Conservation (phyloP, 2,888 invertebrate genomes). For the Nebria salina region DNA sequence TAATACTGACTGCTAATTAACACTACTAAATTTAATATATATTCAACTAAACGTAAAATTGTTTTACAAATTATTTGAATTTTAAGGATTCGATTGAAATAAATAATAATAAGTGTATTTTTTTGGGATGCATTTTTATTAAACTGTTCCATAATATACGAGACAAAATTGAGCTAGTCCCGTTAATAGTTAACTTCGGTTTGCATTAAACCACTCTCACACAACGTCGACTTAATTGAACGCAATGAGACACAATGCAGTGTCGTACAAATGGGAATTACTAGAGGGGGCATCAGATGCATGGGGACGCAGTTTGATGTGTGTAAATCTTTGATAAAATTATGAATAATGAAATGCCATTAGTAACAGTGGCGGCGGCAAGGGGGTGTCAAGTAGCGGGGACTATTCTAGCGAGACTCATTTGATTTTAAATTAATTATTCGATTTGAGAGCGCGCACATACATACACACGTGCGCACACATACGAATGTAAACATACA, state of each 20-base stretch:
- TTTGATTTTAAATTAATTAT: slow-evolving; percentile 47
- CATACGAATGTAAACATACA: slow-evolving; percentile 28
- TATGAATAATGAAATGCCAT: slow-evolving; percentile 43
- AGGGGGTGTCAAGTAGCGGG: slow-evolving; percentile 6
- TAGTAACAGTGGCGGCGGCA: slow-evolving; percentile 31
- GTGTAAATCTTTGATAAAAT: slow-evolving; percentile 42
- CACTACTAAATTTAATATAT: neutral
- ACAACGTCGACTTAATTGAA: neutral
- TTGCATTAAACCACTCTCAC: neutral
- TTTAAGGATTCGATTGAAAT: neutral
- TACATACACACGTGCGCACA: slow-evolving; percentile 11
- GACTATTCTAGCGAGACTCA: slow-evolving; percentile 34
- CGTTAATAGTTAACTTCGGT: neutral
- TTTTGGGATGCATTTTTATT: neutral
- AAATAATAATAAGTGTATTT: neutral
- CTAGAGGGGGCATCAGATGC: neutral
- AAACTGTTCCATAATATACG: neutral
- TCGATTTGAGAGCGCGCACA: slow-evolving; percentile 39
- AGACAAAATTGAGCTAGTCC: neutral
- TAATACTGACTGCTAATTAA: neutral
- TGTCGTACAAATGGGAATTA: neutral
- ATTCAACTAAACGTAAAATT: neutral
- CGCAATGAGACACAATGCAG: neutral
- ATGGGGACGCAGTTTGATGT: slow-evolving; percentile 9
- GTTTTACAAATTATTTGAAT: neutral